A percentile compares a stretch with the other conserved stretches of the same genome.
Evolutionary conservation across 2,113 vertebrate species (phyloP).

Genomic region (Psophia crepitans): DNA sequence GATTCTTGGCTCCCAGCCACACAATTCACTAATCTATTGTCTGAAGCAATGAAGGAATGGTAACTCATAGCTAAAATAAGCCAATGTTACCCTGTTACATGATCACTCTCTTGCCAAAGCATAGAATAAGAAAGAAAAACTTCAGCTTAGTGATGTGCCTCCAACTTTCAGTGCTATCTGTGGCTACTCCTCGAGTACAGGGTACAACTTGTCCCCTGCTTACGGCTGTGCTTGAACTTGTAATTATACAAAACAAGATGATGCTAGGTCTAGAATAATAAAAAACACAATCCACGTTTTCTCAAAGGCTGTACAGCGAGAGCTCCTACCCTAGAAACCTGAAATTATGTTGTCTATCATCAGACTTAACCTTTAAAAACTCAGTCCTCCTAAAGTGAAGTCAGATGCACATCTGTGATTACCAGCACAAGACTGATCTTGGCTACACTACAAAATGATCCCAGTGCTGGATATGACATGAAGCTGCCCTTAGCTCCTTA

Average conservation of each 20-base stretch:
- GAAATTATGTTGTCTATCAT: neutral
- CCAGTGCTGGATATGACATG: slow-evolving; percentile 23
- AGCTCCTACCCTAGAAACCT: slow-evolving; percentile 8
- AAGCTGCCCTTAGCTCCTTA: slow-evolving; percentile 22
- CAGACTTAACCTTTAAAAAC: neutral
- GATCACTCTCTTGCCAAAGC: neutral
- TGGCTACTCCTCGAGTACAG: neutral
- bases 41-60: neutral
- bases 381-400: neutral
- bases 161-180: neutral
- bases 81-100: neutral
- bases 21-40: neutral
- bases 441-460: slow-evolving; percentile 30
- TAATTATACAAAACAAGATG: neutral
- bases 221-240: neutral
- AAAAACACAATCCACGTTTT: neutral
- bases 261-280: neutral
- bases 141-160: neutral
- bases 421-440: slow-evolving; percentile 14
- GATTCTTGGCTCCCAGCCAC: neutral
- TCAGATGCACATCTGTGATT: slow-evolving; percentile 32
- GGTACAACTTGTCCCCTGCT: neutral
- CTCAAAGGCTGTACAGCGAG: neutral
- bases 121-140: neutral
- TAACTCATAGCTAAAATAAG: neutral